Evolutionary conservation across 2,888 invertebrate genomes (phyloP).

Genomic region (Acanthopleura granulata): DNA sequence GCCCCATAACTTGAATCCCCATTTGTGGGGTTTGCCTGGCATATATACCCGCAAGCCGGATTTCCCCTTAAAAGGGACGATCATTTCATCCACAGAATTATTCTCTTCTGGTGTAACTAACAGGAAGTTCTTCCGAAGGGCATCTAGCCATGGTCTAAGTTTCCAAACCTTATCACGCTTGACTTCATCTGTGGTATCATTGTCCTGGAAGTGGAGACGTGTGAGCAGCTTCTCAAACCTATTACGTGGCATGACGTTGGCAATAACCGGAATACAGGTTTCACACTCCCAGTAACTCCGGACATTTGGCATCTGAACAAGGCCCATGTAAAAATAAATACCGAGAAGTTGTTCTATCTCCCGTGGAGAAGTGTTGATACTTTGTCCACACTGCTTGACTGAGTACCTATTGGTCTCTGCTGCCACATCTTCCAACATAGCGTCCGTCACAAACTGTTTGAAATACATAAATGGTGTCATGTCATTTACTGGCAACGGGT

Average conservation of each 20-base stretch:
- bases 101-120: not conserved
- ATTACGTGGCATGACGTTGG: conserved; percentile 31
- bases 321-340: conserved; percentile 34
- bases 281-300: conserved; percentile 26
- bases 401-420: conserved; percentile 24
- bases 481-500: not conserved
- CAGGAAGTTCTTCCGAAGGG: conserved; percentile 5
- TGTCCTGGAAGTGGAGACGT: not conserved
- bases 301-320: conserved; percentile 25
- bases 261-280: conserved; percentile 24
- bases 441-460: conserved; percentile 10
- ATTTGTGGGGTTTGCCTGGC: not conserved
- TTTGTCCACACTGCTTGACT: conserved; percentile 17
- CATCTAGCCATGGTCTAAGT: conserved; percentile 30
- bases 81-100: conserved; percentile 8
- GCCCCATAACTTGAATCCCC: not conserved
- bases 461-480: conserved; percentile 20
- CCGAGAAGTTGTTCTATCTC: conserved; percentile 33
- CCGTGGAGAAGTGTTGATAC: conserved; percentile 11
- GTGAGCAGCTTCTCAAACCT: conserved; percentile 27
- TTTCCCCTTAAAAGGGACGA: conserved; percentile 5
- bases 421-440: conserved; percentile 13
- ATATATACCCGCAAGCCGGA: not conserved
- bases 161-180: conserved; percentile 30
- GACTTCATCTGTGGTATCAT: too few relatives aligned